phyloP scores from a whole-genome alignment of 2,888 invertebrate species.

The Drosophila prolongata region DNA sequence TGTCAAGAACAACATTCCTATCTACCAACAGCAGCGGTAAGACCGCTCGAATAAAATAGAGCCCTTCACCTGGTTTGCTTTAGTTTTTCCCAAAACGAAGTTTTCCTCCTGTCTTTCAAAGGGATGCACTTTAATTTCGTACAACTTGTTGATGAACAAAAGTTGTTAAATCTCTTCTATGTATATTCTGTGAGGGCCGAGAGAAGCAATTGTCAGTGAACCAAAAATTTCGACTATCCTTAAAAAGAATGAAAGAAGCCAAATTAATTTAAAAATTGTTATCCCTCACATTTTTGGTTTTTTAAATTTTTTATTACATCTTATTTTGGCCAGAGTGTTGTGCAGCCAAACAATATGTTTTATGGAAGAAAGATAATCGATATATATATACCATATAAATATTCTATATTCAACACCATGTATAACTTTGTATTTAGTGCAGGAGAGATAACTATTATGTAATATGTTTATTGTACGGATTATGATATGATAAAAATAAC shows the following conservation, averaged over 20 bases:
- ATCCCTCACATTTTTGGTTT: slow-evolving; percentile 8
- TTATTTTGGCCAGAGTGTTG: slow-evolving; percentile 4
- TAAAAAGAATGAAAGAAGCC: slow-evolving; percentile 21
- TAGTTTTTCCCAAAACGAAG: slow-evolving; percentile 16
- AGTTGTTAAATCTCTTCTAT: slow-evolving; percentile 21
- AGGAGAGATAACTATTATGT: slow-evolving; percentile 61
- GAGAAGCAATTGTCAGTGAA: slow-evolving; percentile 14
- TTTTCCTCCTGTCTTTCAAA: slow-evolving; percentile 8
- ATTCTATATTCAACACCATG: slow-evolving; percentile 54
- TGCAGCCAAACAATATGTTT: slow-evolving; percentile 37
- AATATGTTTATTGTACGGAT: slow-evolving; percentile 71
- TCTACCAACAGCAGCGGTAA: slow-evolving; percentile 85
- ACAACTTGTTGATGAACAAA: slow-evolving; percentile 1
- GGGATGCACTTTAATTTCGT: slow-evolving; percentile 11
- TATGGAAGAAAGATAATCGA: slow-evolving; percentile 31
- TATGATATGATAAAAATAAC: slow-evolving; percentile 58
- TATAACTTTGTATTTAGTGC: slow-evolving; percentile 48
- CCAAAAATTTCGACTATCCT: slow-evolving; percentile 10
- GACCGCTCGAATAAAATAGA: slow-evolving; percentile 47
- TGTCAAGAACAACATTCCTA: slow-evolving; percentile 84
- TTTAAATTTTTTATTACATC: background rate
- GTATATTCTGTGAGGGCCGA: slow-evolving; percentile 18
- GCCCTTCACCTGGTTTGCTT: slow-evolving; percentile 32
- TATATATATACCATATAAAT: slow-evolving; percentile 51
- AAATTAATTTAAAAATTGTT: slow-evolving; percentile 20